Conservation (phyloP, 2,888 invertebrate species). For the Drosophila nr. perissopoda region DNA sequence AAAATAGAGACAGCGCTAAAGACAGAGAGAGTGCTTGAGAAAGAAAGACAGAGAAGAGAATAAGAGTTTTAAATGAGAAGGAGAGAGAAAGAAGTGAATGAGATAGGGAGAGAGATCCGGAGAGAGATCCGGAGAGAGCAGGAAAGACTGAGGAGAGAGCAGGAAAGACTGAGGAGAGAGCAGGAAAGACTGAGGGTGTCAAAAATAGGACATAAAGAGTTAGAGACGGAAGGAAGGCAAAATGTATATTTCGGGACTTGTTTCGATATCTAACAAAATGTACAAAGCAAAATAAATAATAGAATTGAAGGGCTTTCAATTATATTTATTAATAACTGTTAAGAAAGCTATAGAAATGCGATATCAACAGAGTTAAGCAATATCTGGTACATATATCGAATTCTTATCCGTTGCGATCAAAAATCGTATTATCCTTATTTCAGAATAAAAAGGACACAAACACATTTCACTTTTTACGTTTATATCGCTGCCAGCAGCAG, state of each 20-base stretch:
- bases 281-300: no score
- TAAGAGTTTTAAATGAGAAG: not conserved
- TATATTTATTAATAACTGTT: not conserved
- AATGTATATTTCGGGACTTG: not conserved
- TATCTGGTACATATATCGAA: not conserved
- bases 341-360: not conserved
- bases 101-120: not conserved
- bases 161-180: not conserved
- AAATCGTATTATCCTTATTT: not conserved
- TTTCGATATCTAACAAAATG: not conserved
- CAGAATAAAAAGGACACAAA: constrained; percentile 3
- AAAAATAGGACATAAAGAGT: not conserved
- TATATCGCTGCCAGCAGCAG: constrained; percentile 43
- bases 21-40: not conserved
- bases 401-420: not conserved
- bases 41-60: not conserved
- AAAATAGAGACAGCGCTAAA: not conserved
- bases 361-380: not conserved
- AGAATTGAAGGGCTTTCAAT: not conserved
- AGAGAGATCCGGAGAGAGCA: not conserved
- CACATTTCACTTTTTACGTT: constrained; percentile 5
- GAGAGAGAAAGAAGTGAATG: not conserved
- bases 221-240: not conserved
- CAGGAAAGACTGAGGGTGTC: not conserved
- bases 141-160: not conserved